Evolutionary conservation across 2,888 invertebrate genomes (phyloP), one percentile per base, ranked within the genome.

Genomic region (Tolmerus cingulatus): DNA sequence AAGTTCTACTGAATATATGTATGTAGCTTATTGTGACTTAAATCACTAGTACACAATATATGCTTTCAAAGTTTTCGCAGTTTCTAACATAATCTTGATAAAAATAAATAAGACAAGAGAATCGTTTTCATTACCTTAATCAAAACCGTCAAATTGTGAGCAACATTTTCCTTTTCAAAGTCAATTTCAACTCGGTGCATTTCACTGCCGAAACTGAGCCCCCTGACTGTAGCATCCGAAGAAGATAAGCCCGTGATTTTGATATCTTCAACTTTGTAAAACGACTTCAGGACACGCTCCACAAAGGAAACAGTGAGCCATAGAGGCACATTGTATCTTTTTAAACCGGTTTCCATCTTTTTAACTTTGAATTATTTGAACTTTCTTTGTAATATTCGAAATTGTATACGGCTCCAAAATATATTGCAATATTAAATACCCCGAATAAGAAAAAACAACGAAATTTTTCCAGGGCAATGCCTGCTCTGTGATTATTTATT

Each of bases 161-260:
- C 90, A 5, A 90, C 90, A 9, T 90, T 90, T 37, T 91, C 90
- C 7, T 91, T 90, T 82, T 90, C 89, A 87, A 92, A 89, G 88
- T 91, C 90, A 43, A 92, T 91, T 23, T 90, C 89, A n/a, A 91
- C 91, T 3, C 93, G 90, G 89, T 92, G 92, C 91, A 93, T 91
- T 89, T 91, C 91, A 87, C 93, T 93, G 16, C 92, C 92, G 89
- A 91, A 92, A 23, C 91, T 91, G 74, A 91, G 91, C 55, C 90
- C 91, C 30, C 89, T 91, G 2, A 86, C 79, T 0, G 89, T 88
- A 5, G 89, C 89, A 27, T 43, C 27, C 0, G 23, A 27, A 8
- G 74, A n/a, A 5, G 74, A 43, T 74, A 85, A 30, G 43, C 74
- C 1, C 14, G 74, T 46, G 74, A 85, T 19, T 74, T 74, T 40